phyloP scores from a whole-genome alignment of 2,113 vertebrate species.

The Jaculus jaculus region DNA sequence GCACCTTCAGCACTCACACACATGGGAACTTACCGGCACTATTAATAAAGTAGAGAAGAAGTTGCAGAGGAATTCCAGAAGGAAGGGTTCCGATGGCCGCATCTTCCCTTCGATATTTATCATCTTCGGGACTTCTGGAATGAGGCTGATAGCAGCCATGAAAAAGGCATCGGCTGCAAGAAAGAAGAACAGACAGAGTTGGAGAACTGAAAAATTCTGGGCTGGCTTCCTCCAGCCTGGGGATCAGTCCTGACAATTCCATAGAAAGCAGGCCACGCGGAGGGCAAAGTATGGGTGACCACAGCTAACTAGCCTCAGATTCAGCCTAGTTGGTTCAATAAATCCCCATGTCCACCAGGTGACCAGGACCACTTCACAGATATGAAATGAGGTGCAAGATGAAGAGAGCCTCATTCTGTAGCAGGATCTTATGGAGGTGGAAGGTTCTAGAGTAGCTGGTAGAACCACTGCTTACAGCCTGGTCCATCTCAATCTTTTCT shows the following conservation, averaged over 20 bases:
- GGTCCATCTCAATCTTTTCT: background rate
- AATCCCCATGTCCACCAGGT: background rate
- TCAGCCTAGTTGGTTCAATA: background rate
- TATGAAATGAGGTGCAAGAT: background rate
- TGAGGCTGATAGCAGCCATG: constrained; percentile 93
- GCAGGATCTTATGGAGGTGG: background rate
- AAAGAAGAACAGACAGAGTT: constrained; percentile 11
- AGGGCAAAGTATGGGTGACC: background rate
- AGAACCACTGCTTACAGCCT: background rate
- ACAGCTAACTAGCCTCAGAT: background rate
- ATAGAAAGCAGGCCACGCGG: accelerated
- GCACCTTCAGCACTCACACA: too few species aligned
- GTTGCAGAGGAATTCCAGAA: constrained; percentile 95
- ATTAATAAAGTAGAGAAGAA: constrained; percentile 94
- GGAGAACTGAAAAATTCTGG: background rate
- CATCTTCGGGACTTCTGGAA: constrained; percentile 94
- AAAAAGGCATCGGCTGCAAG: constrained; percentile 95
- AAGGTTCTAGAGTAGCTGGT: background rate
- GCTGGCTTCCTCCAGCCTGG: background rate
- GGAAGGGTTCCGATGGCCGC: constrained; percentile 92
- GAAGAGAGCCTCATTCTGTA: too few species aligned
- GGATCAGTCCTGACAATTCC: background rate
- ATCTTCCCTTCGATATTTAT: constrained; percentile 95
- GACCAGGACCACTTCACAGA: background rate
- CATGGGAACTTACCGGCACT: constrained; percentile 90